Evolutionary conservation across 1,140 invertebrate genomes (phyloP).

Genomic region (Conus betulinus): DNA sequence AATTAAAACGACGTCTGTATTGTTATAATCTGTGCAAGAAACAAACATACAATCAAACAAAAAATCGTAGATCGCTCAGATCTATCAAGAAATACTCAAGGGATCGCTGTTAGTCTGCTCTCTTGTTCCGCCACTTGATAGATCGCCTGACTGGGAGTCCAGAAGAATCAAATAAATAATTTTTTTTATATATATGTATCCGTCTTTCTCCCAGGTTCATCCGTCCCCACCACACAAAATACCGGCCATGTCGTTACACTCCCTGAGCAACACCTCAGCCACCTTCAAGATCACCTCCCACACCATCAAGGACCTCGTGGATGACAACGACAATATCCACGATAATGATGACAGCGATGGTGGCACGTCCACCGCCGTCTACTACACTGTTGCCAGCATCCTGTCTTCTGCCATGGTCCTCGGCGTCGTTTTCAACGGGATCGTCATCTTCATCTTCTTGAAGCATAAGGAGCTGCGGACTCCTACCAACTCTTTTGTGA

Average conservation of each 20-base stretch:
- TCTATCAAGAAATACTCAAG: no score
- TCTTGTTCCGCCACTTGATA: no score
- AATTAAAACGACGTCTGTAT: no score
- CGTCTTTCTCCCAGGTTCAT: no score
- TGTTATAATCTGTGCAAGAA: no score
- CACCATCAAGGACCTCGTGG: not conserved
- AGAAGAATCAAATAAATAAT: no score
- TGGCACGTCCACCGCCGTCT: not conserved
- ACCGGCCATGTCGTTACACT: not conserved
- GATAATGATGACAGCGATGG: not conserved
- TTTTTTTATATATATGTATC: no score
- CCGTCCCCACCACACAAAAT: not conserved
- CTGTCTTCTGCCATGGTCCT: slow-evolving; percentile 36
- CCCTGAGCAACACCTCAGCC: not conserved
- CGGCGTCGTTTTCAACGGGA: slow-evolving; percentile 36
- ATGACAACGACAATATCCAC: not conserved
- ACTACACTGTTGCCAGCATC: slow-evolving; percentile 30
- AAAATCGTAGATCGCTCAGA: no score
- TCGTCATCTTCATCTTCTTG: slow-evolving; percentile 46
- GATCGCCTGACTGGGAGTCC: no score
- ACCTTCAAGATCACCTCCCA: not conserved
- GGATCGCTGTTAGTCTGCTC: no score
- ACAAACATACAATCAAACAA: no score
- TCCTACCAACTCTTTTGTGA: slow-evolving; percentile 48
- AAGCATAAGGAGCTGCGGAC: slow-evolving; percentile 52